Evolutionary conservation across 2,797 vertebrate genomes (phyloP), one percentile per base, ranked within the genome.

Genomic region (Alauda arvensis): DNA sequence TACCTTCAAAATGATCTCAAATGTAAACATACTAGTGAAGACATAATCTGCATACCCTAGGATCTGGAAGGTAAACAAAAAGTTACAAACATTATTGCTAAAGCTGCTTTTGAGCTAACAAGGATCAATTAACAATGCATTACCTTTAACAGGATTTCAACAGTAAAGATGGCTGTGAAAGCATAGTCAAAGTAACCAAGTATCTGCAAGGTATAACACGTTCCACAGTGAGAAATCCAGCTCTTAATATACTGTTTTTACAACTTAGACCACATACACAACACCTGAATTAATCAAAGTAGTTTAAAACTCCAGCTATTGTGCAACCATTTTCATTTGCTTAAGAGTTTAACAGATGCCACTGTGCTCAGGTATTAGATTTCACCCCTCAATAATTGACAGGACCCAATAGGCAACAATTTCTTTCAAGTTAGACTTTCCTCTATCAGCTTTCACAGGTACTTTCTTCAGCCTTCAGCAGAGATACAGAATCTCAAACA

Each of bases 111-210:
- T 96, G 94, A 95, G 90, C 91, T 97, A 93, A 97, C 94, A 93
- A 96, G 96, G 97, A 97, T 90, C 97, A 97, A 97, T 96, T 97
- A 97, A 98, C 97, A 97, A 79, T 91, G 91, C 95, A 96, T 98
- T 99, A 99, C 99, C 99, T 99, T 99, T 96, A 99, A 97, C 96
- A 99, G 98, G 98, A 99, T 99, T 98, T 99, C 99, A 98, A 99
- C 99, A 96, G 99, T 99, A 99, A 99, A 99, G 98, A 99, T 99
- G 97, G 99, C 98, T 96, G 99, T 99, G 98, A 99, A 99, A 97
- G 99, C 99, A 98, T 99, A 99, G 98, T 99, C 99, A 99, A 99
- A 99, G 98, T 99, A 99, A 98, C 99, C 99, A 98, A 99, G 99
- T 97, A 99, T 98, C 99, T 99, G 99, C 95, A 99, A 99, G 98